A percentile compares a stretch with the other conserved stretches of the same genome.
Conservation (phyloP, 2,888 invertebrate species). For the Ophioninae sp. region DNA sequence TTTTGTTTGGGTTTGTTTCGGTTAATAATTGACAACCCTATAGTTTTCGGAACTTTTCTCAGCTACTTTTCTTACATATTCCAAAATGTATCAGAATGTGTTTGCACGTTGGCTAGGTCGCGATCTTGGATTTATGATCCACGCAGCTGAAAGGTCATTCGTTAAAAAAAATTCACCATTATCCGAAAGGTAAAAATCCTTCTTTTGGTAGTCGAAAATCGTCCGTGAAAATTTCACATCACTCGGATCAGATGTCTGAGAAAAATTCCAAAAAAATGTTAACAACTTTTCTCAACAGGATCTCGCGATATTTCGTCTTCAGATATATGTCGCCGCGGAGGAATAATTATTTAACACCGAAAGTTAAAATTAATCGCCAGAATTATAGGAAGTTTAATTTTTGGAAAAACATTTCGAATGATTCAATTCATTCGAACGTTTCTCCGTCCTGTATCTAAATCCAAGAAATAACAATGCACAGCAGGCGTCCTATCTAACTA, state of each 20-base stretch:
- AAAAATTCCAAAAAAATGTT: not conserved
- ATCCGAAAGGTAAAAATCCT: not conserved
- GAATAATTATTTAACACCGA: not conserved
- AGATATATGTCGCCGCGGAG: not conserved
- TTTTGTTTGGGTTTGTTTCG: too few species aligned
- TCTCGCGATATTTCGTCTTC: not conserved
- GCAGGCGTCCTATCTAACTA: not conserved
- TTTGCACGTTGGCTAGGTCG: not conserved
- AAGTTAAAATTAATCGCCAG: not conserved
- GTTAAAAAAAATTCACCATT: not conserved
- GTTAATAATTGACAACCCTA: not conserved
- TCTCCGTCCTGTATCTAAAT: not conserved
- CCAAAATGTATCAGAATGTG: not conserved
- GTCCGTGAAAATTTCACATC: not conserved
- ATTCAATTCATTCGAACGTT: constrained; percentile 6
- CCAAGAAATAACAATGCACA: not conserved
- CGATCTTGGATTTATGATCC: not conserved
- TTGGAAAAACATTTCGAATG: not conserved
- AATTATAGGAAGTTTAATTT: not conserved
- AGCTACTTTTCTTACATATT: not conserved
- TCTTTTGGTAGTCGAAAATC: not conserved
- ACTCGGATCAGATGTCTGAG: not conserved
- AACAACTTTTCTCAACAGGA: not conserved
- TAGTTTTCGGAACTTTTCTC: not conserved
- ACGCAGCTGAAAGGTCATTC: not conserved